phyloP scores from a whole-genome alignment of 30 jellyfish, hydroid and myxozoan genomes.

The Rhopilema esculentum region DNA sequence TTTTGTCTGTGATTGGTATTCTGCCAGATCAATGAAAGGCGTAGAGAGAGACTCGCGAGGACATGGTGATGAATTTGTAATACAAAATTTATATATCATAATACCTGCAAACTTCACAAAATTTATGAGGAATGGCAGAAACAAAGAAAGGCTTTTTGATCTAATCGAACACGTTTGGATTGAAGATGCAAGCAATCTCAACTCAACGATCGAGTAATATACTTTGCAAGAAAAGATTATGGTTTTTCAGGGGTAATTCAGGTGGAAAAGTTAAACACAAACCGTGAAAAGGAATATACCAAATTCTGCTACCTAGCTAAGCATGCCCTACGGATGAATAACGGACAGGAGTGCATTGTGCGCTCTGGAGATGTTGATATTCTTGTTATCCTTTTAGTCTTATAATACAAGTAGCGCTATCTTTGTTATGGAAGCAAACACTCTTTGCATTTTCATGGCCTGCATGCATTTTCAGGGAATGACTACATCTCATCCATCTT shows the following conservation, averaged over 20 bases:
- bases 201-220: conserved; percentile 37
- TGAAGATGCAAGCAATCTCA: conserved; percentile 33
- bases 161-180: conserved; percentile 44
- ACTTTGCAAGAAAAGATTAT: conserved; percentile 47
- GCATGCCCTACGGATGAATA: conserved; percentile 23
- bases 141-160: conserved; percentile 51
- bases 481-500: conserved; percentile 43
- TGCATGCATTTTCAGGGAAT: conserved; percentile 59
- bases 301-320: conserved; percentile 17
- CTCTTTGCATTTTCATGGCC: conserved; percentile 42
- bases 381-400: background rate
- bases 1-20: conserved; percentile 33
- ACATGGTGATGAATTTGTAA: conserved; percentile 7
- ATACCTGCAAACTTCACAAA: conserved; percentile 33
- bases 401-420: conserved; percentile 6
- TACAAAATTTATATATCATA: conserved; percentile 3
- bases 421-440: background rate
- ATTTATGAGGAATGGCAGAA: conserved; percentile 32
- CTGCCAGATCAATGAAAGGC: conserved; percentile 11
- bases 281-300: conserved; percentile 23
- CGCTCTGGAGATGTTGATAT: conserved; percentile 49
- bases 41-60: conserved; percentile 29
- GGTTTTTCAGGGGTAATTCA: background rate
- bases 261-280: conserved; percentile 12
- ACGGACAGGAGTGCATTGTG: conserved; percentile 36